phyloP scores from a whole-genome alignment of 2,797 vertebrate species.

The Epinephelus coioides region DNA sequence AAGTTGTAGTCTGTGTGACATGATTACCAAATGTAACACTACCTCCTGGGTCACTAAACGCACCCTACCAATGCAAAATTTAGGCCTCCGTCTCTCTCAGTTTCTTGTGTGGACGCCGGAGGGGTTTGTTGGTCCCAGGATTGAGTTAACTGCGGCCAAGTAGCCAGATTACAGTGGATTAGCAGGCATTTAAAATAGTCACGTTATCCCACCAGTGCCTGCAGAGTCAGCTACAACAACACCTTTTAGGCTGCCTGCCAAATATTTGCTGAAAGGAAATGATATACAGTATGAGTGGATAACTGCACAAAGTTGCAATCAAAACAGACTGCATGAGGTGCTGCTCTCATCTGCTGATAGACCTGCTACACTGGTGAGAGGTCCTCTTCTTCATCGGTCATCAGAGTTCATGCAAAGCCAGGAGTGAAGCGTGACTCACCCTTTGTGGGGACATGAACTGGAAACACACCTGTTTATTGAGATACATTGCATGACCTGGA shows the following conservation, averaged over 20 bases:
- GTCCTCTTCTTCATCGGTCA: constrained; percentile 24
- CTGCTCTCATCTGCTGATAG: constrained; percentile 5
- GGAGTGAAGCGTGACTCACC: constrained; percentile 35
- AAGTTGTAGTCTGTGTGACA: constrained; percentile 47
- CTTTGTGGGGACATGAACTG: constrained; percentile 13
- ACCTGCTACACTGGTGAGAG: constrained; percentile 7
- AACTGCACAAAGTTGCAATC: not conserved
- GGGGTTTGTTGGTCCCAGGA: constrained; percentile 64
- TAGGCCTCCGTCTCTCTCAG: not conserved
- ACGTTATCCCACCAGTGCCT: constrained; percentile 80
- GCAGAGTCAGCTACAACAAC: constrained; percentile 73
- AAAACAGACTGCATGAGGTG: not conserved
- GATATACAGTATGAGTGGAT: not conserved
- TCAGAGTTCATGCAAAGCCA: constrained; percentile 35
- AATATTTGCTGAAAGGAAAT: constrained; percentile 35
- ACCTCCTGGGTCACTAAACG: constrained; percentile 34
- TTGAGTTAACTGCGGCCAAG: constrained; percentile 84
- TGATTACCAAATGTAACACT: constrained; percentile 49
- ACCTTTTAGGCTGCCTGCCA: constrained; percentile 55
- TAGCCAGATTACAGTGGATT: constrained; percentile 86
- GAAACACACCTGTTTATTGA: constrained; percentile 8
- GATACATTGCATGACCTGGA: constrained; percentile 12
- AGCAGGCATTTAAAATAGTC: constrained; percentile 85
- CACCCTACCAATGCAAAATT: constrained; percentile 21
- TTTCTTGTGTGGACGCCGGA: constrained; percentile 16